Percentiles rank a stretch among this genome's conserved stretches.
Evolutionary conservation across 2,113 vertebrate species (phyloP).

Genomic region (Regulus satrapa): DNA sequence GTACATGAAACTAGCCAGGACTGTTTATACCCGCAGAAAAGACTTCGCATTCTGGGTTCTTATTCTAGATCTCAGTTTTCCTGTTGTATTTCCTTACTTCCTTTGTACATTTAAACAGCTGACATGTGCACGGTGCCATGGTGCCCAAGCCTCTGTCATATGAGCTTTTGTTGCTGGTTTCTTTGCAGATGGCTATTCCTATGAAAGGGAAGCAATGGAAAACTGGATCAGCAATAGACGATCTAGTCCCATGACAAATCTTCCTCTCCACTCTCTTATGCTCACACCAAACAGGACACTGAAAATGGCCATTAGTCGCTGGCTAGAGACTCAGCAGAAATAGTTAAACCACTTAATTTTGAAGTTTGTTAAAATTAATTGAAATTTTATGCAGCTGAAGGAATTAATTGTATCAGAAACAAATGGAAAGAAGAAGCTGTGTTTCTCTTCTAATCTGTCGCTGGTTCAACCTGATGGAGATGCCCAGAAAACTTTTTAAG

Average conservation of each 20-base stretch:
- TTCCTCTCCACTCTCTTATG: slow-evolving; percentile 80
- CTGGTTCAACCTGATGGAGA: not conserved
- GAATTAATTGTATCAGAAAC: not conserved
- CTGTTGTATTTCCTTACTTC: not conserved
- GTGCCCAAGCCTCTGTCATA: not conserved
- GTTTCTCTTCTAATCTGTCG: not conserved
- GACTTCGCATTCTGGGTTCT: not conserved
- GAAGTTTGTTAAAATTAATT: not conserved
- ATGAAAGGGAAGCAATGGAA: slow-evolving; percentile 90
- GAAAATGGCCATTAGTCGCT: slow-evolving; percentile 92
- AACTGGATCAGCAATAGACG: slow-evolving; percentile 86
- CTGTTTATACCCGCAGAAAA: not conserved
- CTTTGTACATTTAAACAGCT: not conserved
- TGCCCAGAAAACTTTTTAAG: not conserved
- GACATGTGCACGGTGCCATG: too few species aligned
- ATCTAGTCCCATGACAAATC: slow-evolving; percentile 96
- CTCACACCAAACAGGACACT: slow-evolving; percentile 92
- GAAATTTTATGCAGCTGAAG: not conserved
- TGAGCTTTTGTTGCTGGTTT: not conserved
- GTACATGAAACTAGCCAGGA: not conserved
- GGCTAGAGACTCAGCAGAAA: slow-evolving; percentile 74
- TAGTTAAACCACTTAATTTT: not conserved
- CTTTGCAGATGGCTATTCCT: slow-evolving; percentile 92
- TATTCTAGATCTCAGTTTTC: not conserved
- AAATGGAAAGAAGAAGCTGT: not conserved